Base-by-base conservation (phyloP, 2,888 invertebrate species). In the Dinocampus coccinellae region DNA sequence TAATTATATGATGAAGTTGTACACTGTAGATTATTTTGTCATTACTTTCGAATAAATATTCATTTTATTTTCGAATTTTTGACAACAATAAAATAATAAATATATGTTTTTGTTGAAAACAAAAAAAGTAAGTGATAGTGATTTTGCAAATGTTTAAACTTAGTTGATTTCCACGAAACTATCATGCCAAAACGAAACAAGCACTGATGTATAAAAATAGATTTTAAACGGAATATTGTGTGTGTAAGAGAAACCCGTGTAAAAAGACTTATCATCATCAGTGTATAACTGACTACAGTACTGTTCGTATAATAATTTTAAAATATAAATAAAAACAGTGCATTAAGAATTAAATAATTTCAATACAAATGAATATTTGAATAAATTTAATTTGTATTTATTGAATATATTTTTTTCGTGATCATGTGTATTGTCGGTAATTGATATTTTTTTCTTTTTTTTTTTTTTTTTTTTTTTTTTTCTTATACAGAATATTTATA, bases 361-460 rank as follows among this genome's bases (percentile, higher is more conserved):
- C 39, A 39, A 13, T 13, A 39, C 39, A n/a, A 6, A 3, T 39
- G 3, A 39, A 6, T 39, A 16, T 20, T 16, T 20, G 7, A 7
- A 47, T 47, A 16, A 47, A 1, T 47, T 47, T 47, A 47, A 7
- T 16, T 47, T 1, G 16, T 47, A 47, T 20, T 20, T n/a, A 4
- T 16, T n/a, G 16, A 4, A 3, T 3, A 7, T 16, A 3, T 29
- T 29, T 3, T 29, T 29, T 29, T 29, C 1, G 16, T 7, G 4
- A 26, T 3, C 2, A 29, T 57, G 33, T 60, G 16, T 60, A 34
- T 34, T 7, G 20, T 39, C 11, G 39, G 33, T 36, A 16, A 57
- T 53, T 66, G 2, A 67, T 42, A 9, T 55, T 39, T 2, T 63
- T 29, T n/a, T n/a, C n/a, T n/a, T n/a, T n/a, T n/a, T n/a, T n/a